Conservation (phyloP, 2,888 invertebrate genomes). For the Drepanosiphum platanoidis region DNA sequence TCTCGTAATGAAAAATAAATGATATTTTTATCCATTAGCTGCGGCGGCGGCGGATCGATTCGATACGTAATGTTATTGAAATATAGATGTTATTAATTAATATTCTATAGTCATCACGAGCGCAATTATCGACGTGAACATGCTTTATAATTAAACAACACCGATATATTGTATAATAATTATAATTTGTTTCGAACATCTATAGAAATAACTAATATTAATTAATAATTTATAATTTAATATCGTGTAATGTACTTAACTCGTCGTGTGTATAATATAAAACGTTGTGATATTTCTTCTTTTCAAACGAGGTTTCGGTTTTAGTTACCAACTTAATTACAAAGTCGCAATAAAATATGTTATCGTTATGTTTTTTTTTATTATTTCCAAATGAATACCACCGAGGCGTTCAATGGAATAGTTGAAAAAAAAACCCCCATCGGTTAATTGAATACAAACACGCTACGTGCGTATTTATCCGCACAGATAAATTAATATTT, state of each 20-base stretch:
- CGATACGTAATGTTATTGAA: background rate
- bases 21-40: too few relatives aligned
- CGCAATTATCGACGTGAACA: background rate
- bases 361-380: background rate
- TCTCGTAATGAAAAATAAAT: too few relatives aligned
- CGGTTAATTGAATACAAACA: background rate
- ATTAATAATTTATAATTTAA: conserved; percentile 13
- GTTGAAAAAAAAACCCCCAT: background rate
- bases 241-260: background rate
- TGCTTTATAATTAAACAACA: background rate
- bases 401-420: background rate
- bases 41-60: background rate
- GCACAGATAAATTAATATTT: background rate
- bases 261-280: too few relatives aligned
- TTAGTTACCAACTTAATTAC: background rate
- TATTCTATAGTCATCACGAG: background rate
- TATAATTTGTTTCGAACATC: conserved; percentile 2
- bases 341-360: conserved; percentile 10
- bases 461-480: background rate
- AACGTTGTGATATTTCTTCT: background rate
- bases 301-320: background rate
- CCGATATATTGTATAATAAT: background rate
- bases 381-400: conserved; percentile 5
- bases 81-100: background rate
- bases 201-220: background rate